Percentiles rank a stretch among this genome's conserved stretches.
Conservation (phyloP, 53 echinoderm and acorn worm species). For the Luidia sarsii region DNA sequence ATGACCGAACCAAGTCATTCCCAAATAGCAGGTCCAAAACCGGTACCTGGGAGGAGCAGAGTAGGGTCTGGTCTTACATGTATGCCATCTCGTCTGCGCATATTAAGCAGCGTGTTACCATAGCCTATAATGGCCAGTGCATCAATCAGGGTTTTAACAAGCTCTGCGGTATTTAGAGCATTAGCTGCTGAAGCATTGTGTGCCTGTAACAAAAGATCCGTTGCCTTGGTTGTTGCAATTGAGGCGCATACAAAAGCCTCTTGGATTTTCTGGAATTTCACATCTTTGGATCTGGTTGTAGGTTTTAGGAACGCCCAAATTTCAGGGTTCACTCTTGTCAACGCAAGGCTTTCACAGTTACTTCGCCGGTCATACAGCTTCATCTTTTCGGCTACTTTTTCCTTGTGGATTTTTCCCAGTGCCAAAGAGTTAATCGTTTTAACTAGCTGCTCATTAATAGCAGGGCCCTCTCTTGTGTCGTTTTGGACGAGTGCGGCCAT, state of each 20-base stretch:
- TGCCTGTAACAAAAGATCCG: not conserved
- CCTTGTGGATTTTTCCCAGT: not conserved
- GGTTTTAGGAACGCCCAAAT: slow-evolving; percentile 24
- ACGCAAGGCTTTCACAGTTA: not conserved
- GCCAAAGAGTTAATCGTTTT: not conserved
- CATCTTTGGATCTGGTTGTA: not conserved
- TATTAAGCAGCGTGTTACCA: slow-evolving; percentile 17
- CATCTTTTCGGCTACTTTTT: not conserved
- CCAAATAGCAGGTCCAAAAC: slow-evolving; percentile 10
- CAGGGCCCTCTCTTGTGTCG: not conserved
- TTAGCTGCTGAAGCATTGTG: not conserved
- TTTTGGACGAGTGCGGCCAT: slow-evolving; percentile 16
- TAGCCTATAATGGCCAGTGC: slow-evolving; percentile 23
- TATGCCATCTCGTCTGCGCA: slow-evolving; percentile 10
- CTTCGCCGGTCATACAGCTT: not conserved
- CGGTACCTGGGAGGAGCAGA: slow-evolving; percentile 24
- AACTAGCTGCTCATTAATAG: slow-evolving; percentile 14
- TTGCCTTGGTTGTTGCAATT: not conserved
- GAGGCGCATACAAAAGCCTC: not conserved
- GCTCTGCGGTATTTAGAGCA: not conserved
- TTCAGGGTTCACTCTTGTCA: slow-evolving; percentile 31
- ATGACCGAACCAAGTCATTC: not conserved
- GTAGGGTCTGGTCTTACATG: slow-evolving; percentile 17
- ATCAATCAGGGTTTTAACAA: slow-evolving; percentile 2
- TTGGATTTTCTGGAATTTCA: slow-evolving; percentile 37